These are phyloP conservation scores for Recurvirostra avosetta DNA, from an alignment of 2,113 vertebrate species.

Conservation along the genomic window DNA sequence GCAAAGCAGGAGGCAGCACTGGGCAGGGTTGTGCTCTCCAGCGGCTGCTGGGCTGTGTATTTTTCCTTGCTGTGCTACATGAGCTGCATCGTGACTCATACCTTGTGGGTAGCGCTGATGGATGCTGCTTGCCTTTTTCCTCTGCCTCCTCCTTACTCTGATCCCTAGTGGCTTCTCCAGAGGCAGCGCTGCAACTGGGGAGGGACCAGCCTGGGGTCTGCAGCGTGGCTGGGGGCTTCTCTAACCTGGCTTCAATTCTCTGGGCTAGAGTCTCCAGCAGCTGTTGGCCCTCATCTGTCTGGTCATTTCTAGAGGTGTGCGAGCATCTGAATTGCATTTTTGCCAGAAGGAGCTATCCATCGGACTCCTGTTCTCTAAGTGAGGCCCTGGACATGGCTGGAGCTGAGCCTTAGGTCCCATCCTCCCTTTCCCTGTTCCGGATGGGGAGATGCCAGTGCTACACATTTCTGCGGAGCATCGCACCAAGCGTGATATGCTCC, in stretches of 20 bases:
- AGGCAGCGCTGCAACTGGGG: rapidly evolving
- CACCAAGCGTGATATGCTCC: rapidly evolving
- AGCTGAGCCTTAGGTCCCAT: background rate
- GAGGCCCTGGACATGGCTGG: background rate
- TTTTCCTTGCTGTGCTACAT: background rate
- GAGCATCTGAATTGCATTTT: background rate
- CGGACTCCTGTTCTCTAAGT: background rate
- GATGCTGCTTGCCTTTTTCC: background rate
- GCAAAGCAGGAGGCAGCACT: background rate
- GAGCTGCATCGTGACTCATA: background rate
- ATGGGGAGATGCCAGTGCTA: background rate
- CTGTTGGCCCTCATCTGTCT: background rate
- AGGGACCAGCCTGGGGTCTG: background rate
- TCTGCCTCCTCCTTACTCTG: background rate
- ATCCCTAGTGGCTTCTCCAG: background rate
- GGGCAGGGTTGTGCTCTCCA: background rate
- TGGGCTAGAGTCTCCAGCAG: background rate
- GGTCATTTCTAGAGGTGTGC: background rate
- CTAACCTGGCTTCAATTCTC: background rate
- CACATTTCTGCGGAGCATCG: background rate
- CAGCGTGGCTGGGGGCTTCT: background rate
- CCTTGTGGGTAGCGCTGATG: background rate
- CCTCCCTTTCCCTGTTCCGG: background rate
- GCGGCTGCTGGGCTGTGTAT: background rate
- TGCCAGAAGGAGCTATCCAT: background rate